Conservation (phyloP, 2,113 vertebrate genomes). For the Sceloporus undulatus region DNA sequence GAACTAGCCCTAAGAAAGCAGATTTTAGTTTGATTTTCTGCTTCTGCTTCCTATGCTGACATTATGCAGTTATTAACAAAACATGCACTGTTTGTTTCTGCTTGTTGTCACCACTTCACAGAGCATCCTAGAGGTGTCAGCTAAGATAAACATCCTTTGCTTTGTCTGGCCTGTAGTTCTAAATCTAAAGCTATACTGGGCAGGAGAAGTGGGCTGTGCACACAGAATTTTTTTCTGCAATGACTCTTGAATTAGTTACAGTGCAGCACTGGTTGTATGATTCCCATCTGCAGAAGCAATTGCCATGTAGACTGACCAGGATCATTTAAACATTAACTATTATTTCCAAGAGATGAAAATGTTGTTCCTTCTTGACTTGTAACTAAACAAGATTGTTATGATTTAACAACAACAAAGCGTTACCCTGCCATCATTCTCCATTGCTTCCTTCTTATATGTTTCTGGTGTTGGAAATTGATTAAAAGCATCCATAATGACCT, state of each 20-base stretch:
- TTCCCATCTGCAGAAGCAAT: background rate
- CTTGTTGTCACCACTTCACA: conserved; percentile 32
- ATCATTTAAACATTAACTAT: background rate
- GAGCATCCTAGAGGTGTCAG: conserved; percentile 25
- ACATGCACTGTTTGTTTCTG: conserved; percentile 36
- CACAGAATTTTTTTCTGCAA: conserved; percentile 1
- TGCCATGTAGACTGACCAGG: background rate
- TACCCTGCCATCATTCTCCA: background rate
- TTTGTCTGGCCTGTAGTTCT: conserved; percentile 21
- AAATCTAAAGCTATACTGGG: conserved; percentile 16
- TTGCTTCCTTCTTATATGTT: background rate
- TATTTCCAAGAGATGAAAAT: background rate
- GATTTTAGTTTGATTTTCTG: background rate
- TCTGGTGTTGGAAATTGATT: conserved; percentile 10
- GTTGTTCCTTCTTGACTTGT: background rate
- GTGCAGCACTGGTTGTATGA: background rate
- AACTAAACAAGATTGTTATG: background rate
- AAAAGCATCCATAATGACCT: background rate
- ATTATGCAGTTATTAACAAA: conserved; percentile 29
- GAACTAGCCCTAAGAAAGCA: background rate
- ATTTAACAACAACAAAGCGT: background rate
- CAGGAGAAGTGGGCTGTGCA: background rate
- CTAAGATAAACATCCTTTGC: conserved; percentile 32
- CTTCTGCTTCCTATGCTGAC: conserved; percentile 27
- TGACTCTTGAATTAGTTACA: background rate